These are phyloP conservation scores for Drosophila rhopaloa DNA, from an alignment of 1,140 invertebrate genomes.

Conservation along the genomic window DNA sequence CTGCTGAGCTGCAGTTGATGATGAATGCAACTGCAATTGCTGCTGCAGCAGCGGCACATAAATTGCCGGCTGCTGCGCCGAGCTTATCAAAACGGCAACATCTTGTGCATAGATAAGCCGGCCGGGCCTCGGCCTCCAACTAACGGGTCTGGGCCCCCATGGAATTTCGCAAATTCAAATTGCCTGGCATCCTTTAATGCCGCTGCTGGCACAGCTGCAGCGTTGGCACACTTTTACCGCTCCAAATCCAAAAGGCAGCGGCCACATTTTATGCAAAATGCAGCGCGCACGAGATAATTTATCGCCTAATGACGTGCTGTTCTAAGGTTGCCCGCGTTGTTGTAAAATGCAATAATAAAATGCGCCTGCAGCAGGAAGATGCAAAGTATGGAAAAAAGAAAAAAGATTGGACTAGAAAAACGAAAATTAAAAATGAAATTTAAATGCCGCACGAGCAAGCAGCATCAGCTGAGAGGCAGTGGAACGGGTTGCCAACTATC, in stretches of 20 bases:
- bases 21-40: constrained; percentile 63
- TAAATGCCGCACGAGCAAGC: constrained; percentile 62
- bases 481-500: constrained; percentile 49
- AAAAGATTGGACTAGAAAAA: constrained; percentile 13
- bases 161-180: constrained; percentile 83
- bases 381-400: constrained; percentile 17
- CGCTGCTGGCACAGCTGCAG: constrained; percentile 47
- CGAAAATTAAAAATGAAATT: constrained; percentile 77
- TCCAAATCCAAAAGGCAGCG: constrained; percentile 46
- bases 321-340: constrained; percentile 74
- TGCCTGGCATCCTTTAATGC: constrained; percentile 80
- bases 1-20: constrained; percentile 39
- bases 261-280: constrained; percentile 80
- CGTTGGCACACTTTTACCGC: constrained; percentile 74
- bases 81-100: constrained; percentile 79
- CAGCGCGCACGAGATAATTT: constrained; percentile 78
- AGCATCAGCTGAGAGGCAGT: constrained; percentile 28
- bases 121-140: constrained; percentile 27
- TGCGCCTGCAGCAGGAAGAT: constrained; percentile 47
- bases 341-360: constrained; percentile 77
- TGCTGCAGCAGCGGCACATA: constrained; percentile 60
- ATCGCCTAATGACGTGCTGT: constrained; percentile 81
- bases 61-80: constrained; percentile 73
- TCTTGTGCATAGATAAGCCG: constrained; percentile 81
- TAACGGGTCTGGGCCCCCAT: constrained; percentile 48